Base-by-base conservation (phyloP, 1,140 invertebrate species). In the Centruroides sculpturatus region DNA sequence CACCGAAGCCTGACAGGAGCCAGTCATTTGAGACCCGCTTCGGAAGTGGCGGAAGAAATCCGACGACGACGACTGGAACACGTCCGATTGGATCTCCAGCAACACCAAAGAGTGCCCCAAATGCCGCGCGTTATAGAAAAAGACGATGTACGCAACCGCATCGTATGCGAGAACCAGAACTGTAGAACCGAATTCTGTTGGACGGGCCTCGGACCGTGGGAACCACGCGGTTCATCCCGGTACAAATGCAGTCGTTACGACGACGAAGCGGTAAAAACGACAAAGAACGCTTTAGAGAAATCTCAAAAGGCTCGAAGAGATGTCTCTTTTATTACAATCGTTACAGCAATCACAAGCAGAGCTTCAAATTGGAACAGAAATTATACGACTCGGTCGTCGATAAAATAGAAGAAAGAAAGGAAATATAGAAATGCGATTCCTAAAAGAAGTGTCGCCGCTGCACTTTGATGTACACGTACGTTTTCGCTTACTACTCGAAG, bases 331-430 rank as follows among this genome's bases (percentile, higher is more conserved):
- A 98, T 75, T 98, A 92, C 74, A 98, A 98, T 78, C 85, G 95
- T 57, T 98, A 97, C 73, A 95, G 97, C 89, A 98, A 98, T 78
- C 95, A 98, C 76, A 94, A 96, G 89, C 92, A 97, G 75, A 94
- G 90, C 64, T 80, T 98, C 64, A 94, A 95, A 76, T 95, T 98
- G 77, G 95, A 98, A 76, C 86, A 90, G 74, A 98, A 98, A 66
- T 77, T 94, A 35, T 93, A 94, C 74, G 86, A 87, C 4, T 87
- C 85, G 55, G 87, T 98, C 12, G 92, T 94, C 74, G 85, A 89
- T 70, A 98, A 98, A 78, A 98, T 98, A 93, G 94, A 98, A 73
- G 93, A 98, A 76, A 98, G 93, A 93, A 98, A 72, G 92, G 97
- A 69, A 96, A 96, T 71, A 98, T 98, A 93, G 95, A 99, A 82